phyloP scores from a whole-genome alignment of 2,113 vertebrate species.

The Indri indri region DNA sequence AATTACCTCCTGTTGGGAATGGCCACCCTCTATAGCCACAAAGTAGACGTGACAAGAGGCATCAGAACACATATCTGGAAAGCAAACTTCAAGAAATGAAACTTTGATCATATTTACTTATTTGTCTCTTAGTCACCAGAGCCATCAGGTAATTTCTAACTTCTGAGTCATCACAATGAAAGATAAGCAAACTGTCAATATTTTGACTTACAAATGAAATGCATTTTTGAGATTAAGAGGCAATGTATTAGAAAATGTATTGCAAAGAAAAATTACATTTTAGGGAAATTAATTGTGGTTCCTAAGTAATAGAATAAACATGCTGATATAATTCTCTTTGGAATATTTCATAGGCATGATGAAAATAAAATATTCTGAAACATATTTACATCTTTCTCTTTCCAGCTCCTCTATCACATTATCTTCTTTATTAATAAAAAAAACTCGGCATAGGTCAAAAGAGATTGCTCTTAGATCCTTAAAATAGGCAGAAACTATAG shows the following conservation, averaged over 20 bases:
- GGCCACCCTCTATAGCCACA: neutral
- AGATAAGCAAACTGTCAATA: conserved; percentile 37
- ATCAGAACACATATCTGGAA: neutral
- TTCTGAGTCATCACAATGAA: conserved; percentile 8
- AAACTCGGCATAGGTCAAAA: neutral
- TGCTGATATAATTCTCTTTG: neutral
- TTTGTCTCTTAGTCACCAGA: neutral
- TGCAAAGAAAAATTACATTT: conserved; percentile 44
- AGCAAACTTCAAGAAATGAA: neutral
- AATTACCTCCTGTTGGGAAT: neutral
- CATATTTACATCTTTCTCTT: neutral
- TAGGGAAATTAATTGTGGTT: conserved; percentile 36
- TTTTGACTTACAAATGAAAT: conserved; percentile 42
- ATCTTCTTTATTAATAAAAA: neutral
- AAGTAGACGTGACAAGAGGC: neutral
- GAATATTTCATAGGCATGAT: neutral
- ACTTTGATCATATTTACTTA: neutral
- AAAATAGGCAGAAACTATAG: neutral
- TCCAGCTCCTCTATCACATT: neutral
- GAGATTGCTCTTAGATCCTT: neutral
- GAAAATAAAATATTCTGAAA: conserved; percentile 40
- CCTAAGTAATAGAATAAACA: conserved; percentile 26
- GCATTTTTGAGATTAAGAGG: conserved; percentile 53
- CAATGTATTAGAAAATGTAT: conserved; percentile 22
- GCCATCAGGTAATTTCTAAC: neutral